Percentiles rank a stretch among this genome's conserved stretches.
phyloP scores from a whole-genome alignment of 2,888 invertebrate genomes.

The Orthosia gracilis region DNA sequence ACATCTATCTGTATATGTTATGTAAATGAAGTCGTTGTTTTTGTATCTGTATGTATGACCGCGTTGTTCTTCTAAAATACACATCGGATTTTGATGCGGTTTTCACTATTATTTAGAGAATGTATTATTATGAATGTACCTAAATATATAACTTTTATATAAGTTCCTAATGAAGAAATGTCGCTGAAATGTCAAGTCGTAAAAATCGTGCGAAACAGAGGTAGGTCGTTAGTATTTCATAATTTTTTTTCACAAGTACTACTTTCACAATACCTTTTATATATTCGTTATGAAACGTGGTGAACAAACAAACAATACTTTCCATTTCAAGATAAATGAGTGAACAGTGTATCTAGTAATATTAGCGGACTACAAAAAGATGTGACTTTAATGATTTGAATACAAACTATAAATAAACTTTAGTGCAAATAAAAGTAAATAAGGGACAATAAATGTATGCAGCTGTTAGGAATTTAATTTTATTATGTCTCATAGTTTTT shows the following conservation, averaged over 20 bases:
- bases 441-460: slow-evolving; percentile 49
- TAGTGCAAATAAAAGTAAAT: slow-evolving; percentile 48
- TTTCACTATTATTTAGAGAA: not conserved
- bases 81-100: not conserved
- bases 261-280: no score
- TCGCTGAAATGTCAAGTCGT: not conserved
- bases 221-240: not conserved
- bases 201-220: not conserved
- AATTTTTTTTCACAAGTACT: no score
- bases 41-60: not conserved
- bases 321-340: slow-evolving; percentile 36
- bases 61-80: not conserved
- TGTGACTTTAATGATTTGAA: slow-evolving; percentile 30
- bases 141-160: not conserved
- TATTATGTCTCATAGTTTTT: not conserved
- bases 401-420: slow-evolving; percentile 43
- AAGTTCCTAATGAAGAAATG: no score
- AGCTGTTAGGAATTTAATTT: slow-evolving; percentile 8
- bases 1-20: not conserved
- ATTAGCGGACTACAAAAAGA: slow-evolving; percentile 52
- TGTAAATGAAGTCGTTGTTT: not conserved
- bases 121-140: not conserved
- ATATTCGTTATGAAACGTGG: no score
- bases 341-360: slow-evolving; percentile 31
- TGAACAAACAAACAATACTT: no score